phyloP scores from a whole-genome alignment of 2,113 vertebrate species.

The Oenanthe oenanthe region DNA sequence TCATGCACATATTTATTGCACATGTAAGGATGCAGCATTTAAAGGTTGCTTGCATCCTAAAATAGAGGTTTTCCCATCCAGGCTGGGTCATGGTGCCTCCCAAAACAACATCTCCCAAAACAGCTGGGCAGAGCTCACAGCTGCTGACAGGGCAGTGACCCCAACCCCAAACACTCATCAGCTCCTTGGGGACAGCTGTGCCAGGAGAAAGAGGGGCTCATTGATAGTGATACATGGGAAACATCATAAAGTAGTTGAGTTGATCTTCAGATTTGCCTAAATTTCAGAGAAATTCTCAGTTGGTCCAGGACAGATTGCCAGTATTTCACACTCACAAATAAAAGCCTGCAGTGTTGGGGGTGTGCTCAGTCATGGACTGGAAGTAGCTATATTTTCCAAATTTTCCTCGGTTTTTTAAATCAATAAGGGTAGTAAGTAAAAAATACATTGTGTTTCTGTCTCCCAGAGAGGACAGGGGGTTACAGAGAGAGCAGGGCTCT shows the following conservation, averaged over 20 bases:
- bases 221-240: rapidly evolving
- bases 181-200: rapidly evolving
- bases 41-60: neutral
- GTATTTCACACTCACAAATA: neutral
- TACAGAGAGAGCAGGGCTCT: neutral
- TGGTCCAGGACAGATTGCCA: neutral
- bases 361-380: rapidly evolving
- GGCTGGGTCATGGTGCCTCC: neutral
- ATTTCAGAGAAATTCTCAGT: neutral
- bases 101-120: neutral
- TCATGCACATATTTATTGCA: neutral
- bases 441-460: neutral
- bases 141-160: neutral
- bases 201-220: neutral
- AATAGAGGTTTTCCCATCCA: neutral
- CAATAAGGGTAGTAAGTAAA: neutral
- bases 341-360: neutral
- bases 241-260: neutral
- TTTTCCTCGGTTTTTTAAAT: neutral
- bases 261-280: neutral
- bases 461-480: neutral
- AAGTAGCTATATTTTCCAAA: neutral
- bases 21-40: neutral
- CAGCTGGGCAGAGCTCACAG: neutral
- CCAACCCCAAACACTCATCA: rapidly evolving